A percentile compares a stretch with the other conserved stretches of the same genome.
These are phyloP conservation scores for Stegophylla sp. DNA, from an alignment of 2,888 invertebrate species.

Conservation along the genomic window DNA sequence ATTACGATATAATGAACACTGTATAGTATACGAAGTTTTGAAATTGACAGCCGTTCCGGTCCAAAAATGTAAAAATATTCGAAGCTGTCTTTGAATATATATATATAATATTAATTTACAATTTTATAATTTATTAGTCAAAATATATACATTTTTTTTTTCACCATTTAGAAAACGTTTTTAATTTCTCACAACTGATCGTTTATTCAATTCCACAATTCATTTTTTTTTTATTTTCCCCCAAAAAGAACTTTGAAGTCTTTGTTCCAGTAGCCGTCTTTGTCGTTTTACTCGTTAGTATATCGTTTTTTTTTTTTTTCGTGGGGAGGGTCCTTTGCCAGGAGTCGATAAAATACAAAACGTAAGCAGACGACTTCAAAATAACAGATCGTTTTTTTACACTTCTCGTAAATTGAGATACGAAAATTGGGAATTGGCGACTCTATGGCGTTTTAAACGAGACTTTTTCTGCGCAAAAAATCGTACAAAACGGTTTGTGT, in stretches of 20 bases:
- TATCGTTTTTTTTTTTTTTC: not conserved
- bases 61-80: not conserved
- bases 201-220: not conserved
- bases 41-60: conserved; percentile 10
- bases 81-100: not conserved
- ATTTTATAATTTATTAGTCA: not conserved
- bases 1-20: conserved; percentile 32
- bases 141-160: not conserved
- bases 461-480: not conserved
- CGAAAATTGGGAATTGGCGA: not conserved
- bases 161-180: not conserved
- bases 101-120: not conserved
- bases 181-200: not conserved
- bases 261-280: not conserved
- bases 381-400: not conserved
- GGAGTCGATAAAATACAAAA: not conserved
- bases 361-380: not conserved
- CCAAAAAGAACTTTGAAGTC: not conserved
- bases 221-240: not conserved
- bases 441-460: not conserved
- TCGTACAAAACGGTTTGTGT: not conserved
- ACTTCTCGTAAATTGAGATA: not conserved
- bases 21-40: conserved; percentile 1
- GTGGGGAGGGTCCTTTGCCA: no score
- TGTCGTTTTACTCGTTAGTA: not conserved